These are phyloP conservation scores for Hartigia nigra DNA, from an alignment of 2,888 invertebrate species.

Conservation along the genomic window DNA sequence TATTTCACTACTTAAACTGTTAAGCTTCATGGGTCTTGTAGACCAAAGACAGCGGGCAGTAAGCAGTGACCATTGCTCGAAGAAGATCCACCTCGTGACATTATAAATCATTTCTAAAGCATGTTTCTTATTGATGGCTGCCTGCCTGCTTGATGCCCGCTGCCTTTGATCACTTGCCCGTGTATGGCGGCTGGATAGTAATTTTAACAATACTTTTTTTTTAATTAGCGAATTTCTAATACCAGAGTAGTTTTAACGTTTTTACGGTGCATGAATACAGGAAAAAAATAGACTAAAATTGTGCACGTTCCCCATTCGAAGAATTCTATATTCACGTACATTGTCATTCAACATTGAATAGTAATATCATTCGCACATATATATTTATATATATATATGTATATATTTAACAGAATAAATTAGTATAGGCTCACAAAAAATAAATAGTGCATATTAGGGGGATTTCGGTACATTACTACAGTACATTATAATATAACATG, in stretches of 20 bases:
- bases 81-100: too few species aligned
- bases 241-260: background rate
- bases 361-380: constrained; percentile 1
- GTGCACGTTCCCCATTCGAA: background rate
- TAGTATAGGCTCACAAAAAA: constrained; percentile 25
- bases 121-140: too few species aligned
- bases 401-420: constrained; percentile 31
- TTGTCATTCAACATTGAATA: constrained; percentile 24
- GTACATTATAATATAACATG: constrained; percentile 18
- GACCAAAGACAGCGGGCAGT: too few species aligned
- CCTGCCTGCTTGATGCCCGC: too few species aligned
- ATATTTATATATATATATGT: constrained; percentile 16
- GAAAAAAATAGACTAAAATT: background rate
- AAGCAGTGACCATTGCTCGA: too few species aligned
- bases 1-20: background rate
- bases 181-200: background rate
- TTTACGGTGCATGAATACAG: background rate
- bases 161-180: background rate
- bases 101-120: too few species aligned
- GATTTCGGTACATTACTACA: too few species aligned
- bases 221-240: background rate
- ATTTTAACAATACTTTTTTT: background rate
- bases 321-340: constrained; percentile 18
- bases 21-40: too few species aligned
- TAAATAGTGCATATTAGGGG: constrained; percentile 22